A percentile compares a stretch with the other conserved stretches of the same genome.
Evolutionary conservation across 2,113 vertebrate species (phyloP).

Genomic region (Dinomys branickii): DNA sequence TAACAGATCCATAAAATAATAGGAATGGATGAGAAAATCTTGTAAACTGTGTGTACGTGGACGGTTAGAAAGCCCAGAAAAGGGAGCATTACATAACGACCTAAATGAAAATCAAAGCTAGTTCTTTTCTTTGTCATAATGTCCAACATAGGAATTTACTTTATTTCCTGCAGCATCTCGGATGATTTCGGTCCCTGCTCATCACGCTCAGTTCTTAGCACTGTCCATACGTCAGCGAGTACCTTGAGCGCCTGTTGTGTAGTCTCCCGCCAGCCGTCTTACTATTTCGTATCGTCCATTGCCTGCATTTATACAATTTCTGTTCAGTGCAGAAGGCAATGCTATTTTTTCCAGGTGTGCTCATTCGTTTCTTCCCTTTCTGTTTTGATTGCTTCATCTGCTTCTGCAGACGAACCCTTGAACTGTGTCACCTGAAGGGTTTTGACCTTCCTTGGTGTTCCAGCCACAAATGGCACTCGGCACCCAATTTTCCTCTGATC

Average conservation of each 20-base stretch:
- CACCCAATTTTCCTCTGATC: neutral
- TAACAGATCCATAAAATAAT: neutral
- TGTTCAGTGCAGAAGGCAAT: neutral
- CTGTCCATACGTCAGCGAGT: too few species aligned
- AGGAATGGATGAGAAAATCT: neutral
- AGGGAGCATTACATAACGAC: neutral
- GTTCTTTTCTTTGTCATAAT: neutral
- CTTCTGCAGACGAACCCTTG: neutral
- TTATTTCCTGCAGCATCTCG: neutral
- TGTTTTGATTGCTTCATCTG: neutral
- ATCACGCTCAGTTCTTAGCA: neutral
- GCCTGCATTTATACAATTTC: neutral
- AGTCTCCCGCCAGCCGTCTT: neutral
- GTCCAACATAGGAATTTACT: neutral
- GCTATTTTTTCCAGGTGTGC: neutral
- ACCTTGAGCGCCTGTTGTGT: neutral
- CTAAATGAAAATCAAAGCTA: neutral
- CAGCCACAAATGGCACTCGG: neutral
- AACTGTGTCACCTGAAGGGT: neutral
- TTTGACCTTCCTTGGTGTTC: neutral
- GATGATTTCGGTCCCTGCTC: neutral
- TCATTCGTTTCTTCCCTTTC: neutral
- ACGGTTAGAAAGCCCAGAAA: neutral
- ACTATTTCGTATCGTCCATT: neutral
- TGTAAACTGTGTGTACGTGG: neutral